Percentiles rank a stretch among this genome's conserved stretches.
Conservation (phyloP, 2,797 vertebrate genomes). For the Gorsachius magnificus region DNA sequence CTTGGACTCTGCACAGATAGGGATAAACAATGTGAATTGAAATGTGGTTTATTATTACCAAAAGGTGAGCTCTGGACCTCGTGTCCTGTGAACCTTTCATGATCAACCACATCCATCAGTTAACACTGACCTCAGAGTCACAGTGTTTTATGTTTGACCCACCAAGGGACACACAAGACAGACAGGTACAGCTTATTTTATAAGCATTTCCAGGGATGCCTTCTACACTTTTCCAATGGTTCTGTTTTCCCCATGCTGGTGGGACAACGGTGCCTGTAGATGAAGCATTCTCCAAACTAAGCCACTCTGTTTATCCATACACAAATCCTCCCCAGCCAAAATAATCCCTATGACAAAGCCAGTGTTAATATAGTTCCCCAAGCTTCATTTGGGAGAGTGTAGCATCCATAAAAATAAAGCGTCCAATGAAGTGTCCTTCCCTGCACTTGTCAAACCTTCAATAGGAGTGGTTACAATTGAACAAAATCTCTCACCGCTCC, state of each 20-base stretch:
- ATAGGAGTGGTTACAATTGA: not conserved
- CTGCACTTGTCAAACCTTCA: not conserved
- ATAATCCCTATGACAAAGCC: not conserved
- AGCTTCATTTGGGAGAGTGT: not conserved
- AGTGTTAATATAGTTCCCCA: not conserved
- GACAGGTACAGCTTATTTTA: not conserved
- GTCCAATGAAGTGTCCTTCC: not conserved
- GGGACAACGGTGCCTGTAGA: fast-evolving
- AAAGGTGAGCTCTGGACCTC: not conserved
- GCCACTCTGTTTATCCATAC: not conserved
- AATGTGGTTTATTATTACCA: not conserved
- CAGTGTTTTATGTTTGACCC: not conserved
- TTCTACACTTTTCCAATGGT: not conserved
- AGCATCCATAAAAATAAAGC: not conserved
- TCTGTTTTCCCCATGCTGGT: not conserved
- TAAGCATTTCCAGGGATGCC: not conserved
- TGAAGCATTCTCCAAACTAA: not conserved
- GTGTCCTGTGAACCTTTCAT: not conserved
- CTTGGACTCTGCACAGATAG: not conserved
- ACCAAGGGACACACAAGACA: not conserved
- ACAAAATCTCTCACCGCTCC: not conserved
- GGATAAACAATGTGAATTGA: not conserved
- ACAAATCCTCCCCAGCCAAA: not conserved
- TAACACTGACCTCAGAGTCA: not conserved
- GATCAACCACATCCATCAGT: not conserved